Percentiles rank a stretch among this genome's conserved stretches.
phyloP scores from a whole-genome alignment of 2,888 invertebrate genomes.

The Hyposoter dolosus region DNA sequence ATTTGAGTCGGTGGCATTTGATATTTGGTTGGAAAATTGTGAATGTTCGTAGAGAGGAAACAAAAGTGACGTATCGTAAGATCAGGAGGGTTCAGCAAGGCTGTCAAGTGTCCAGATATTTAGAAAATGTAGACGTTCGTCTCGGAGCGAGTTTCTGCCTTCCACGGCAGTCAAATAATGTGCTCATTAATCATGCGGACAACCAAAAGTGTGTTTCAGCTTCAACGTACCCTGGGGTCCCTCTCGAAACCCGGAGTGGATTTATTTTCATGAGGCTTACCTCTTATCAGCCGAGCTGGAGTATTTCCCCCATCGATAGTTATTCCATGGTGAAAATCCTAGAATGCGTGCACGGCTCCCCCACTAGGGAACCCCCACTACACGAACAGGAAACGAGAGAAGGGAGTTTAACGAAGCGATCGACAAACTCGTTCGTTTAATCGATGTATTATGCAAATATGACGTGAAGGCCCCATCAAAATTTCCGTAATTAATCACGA shows the following conservation, averaged over 20 bases:
- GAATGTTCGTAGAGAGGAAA: constrained; percentile 33
- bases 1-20: not conserved
- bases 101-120: constrained; percentile 25
- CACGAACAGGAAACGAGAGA: not conserved
- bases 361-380: not conserved
- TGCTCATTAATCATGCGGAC: constrained; percentile 66
- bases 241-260: constrained; percentile 60
- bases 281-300: constrained; percentile 59
- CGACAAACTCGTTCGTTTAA: constrained; percentile 77
- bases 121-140: constrained; percentile 27
- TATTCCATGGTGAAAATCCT: constrained; percentile 72
- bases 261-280: constrained; percentile 71
- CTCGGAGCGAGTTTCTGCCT: constrained; percentile 46
- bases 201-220: constrained; percentile 17
- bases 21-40: constrained; percentile 35
- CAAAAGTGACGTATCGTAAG: constrained; percentile 16
- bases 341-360: constrained; percentile 34
- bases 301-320: constrained; percentile 76
- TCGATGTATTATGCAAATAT: constrained; percentile 80
- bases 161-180: constrained; percentile 61
- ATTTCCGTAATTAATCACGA: constrained; percentile 76
- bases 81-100: constrained; percentile 23
- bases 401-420: constrained; percentile 35
- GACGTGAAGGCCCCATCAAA: constrained; percentile 75
- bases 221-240: not conserved